Evolutionary conservation across 2,797 vertebrate species (phyloP).

Genomic region (Nannoperca obscura): DNA sequence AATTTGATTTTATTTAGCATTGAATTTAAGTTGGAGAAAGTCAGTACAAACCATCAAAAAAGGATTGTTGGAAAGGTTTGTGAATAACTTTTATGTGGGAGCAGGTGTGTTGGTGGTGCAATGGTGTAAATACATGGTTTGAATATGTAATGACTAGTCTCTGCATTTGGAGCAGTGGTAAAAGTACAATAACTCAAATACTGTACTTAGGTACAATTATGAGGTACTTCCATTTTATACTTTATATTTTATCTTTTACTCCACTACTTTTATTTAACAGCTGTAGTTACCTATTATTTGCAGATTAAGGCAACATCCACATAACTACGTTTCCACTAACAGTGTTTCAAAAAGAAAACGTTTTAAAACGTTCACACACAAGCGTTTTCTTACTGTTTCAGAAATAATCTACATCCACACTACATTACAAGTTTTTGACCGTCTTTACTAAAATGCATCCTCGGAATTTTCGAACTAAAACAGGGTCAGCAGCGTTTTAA

Average conservation of each 20-base stretch:
- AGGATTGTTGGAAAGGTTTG: not conserved
- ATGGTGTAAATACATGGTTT: constrained; percentile 15
- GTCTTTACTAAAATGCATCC: too few relatives aligned
- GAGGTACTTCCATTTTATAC: not conserved
- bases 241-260: not conserved
- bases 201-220: not conserved
- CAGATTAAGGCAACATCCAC: not conserved
- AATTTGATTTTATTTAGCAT: constrained; percentile 1
- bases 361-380: too few relatives aligned
- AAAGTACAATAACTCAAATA: constrained; percentile 8
- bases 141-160: constrained; percentile 20
- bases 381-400: too few relatives aligned
- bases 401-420: too few relatives aligned
- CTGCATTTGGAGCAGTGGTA: not conserved
- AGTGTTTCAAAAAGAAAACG: too few relatives aligned
- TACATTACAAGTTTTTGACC: too few relatives aligned
- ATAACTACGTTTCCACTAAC: too few relatives aligned
- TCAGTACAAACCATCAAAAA: not conserved
- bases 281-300: not conserved
- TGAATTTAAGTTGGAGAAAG: constrained; percentile 14
- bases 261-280: not conserved
- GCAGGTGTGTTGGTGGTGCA: constrained; percentile 3
- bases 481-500: too few relatives aligned
- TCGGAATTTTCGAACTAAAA: too few relatives aligned
- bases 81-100: constrained; percentile 24